Conservation (phyloP, 2,113 vertebrate species). For the Sphyrna mokarran region DNA sequence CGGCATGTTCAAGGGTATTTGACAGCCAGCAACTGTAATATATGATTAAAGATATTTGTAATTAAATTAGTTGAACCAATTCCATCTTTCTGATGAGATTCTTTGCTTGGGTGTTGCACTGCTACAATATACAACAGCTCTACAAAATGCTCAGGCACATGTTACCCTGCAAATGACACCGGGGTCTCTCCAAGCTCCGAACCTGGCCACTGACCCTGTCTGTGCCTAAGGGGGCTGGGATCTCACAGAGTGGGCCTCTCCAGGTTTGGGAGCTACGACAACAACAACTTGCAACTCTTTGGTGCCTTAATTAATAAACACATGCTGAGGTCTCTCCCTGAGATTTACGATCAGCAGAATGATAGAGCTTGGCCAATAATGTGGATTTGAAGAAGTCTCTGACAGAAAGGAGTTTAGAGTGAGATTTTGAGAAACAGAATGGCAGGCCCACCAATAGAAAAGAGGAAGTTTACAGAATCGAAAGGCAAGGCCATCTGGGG, state of each 20-base stretch:
- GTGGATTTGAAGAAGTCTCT: neutral
- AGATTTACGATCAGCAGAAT: neutral
- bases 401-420: neutral
- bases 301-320: neutral
- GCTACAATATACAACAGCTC: neutral
- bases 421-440: neutral
- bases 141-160: neutral
- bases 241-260: neutral
- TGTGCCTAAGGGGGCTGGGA: neutral
- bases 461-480: neutral
- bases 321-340: neutral
- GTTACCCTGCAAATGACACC: neutral
- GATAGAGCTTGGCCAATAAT: neutral
- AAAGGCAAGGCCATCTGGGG: neutral
- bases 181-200: neutral
- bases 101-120: neutral
- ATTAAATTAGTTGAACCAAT: constrained; percentile 5
- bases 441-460: neutral
- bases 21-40: neutral
- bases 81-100: neutral
- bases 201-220: neutral
- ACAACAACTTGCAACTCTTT: neutral
- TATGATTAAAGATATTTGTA: neutral
- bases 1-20: neutral
- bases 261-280: neutral